A percentile compares a stretch with the other conserved stretches of the same genome.
phyloP scores from a whole-genome alignment of 2,888 invertebrate species.

The Sinhomidia bicolor region DNA sequence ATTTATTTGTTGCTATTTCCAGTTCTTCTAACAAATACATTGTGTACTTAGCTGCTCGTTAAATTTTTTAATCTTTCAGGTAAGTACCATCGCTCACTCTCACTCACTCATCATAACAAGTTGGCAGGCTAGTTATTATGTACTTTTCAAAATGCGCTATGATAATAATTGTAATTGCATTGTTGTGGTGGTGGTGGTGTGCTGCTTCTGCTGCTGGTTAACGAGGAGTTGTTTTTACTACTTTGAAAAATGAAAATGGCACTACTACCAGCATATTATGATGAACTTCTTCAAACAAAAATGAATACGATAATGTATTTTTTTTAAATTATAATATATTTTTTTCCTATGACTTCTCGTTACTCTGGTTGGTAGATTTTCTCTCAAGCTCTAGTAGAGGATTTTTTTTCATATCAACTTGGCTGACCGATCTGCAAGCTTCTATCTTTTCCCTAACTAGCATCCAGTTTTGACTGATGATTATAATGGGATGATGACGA shows the following conservation, averaged over 20 bases:
- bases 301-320: not conserved
- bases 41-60: no score
- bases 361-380: not conserved
- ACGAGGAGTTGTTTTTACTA: not conserved
- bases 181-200: no score
- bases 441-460: constrained; percentile 34
- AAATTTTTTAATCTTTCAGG: no score
- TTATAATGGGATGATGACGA: constrained; percentile 65
- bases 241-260: no score
- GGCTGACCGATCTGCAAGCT: not conserved
- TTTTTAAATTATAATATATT: no score
- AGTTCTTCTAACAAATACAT: no score
- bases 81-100: not conserved
- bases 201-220: not conserved
- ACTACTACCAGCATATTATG: no score
- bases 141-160: not conserved
- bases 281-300: no score
- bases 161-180: not conserved
- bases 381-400: not conserved
- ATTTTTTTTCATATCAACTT: not conserved
- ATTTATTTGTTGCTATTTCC: no score
- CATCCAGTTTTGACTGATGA: constrained; percentile 55
- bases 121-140: not conserved
- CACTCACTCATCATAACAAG: no score
- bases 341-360: not conserved